A percentile compares a stretch with the other conserved stretches of the same genome.
Evolutionary conservation across 2,113 vertebrate species (phyloP).

Genomic region (Phylloscopus trochiloides): DNA sequence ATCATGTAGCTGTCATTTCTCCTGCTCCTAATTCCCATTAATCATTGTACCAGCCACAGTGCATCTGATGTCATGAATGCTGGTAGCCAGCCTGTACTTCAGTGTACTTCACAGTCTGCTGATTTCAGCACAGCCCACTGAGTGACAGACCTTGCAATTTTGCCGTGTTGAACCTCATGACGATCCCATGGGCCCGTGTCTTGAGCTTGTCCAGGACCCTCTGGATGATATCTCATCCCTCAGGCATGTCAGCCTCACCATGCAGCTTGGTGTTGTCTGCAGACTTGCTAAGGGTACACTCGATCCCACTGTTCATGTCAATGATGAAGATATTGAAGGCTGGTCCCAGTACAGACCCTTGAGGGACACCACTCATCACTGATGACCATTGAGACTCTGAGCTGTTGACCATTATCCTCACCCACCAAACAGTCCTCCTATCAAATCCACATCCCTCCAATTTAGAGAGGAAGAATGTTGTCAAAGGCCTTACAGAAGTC

Average conservation of each 20-base stretch:
- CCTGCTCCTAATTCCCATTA: neutral
- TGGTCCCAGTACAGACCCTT: neutral
- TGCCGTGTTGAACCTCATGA: neutral
- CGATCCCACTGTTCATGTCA: rapidly evolving
- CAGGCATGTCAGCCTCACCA: neutral
- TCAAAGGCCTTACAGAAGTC: neutral
- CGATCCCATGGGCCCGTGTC: neutral
- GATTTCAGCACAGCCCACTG: neutral
- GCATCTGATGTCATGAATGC: neutral
- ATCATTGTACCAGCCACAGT: too few relatives aligned
- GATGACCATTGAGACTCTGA: neutral
- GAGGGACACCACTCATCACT: neutral
- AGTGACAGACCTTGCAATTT: neutral
- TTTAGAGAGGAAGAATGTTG: neutral
- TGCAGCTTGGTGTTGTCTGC: neutral
- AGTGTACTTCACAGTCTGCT: neutral
- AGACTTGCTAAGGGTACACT: neutral
- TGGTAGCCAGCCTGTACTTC: neutral
- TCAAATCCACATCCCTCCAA: neutral
- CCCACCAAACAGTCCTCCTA: neutral
- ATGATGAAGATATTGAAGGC: neutral
- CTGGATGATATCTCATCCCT: neutral
- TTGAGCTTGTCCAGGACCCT: neutral
- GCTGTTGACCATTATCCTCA: neutral
- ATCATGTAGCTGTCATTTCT: neutral